Percentiles rank a stretch among this genome's conserved stretches.
Conservation (phyloP, 2,888 invertebrate genomes). For the Cosmia pyralina region DNA sequence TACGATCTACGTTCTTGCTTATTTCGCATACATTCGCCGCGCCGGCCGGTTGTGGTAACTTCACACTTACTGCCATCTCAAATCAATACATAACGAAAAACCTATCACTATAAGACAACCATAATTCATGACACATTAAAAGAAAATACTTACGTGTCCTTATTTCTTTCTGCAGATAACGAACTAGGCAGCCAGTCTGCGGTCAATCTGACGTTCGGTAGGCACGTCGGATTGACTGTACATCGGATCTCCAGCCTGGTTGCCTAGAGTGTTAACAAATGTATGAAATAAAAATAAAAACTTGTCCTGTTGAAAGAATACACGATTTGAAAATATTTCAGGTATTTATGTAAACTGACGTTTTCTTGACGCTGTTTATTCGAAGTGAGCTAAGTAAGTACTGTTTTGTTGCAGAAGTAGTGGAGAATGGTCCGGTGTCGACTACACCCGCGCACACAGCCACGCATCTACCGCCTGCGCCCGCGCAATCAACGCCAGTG, state of each 20-base stretch:
- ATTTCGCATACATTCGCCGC: background rate
- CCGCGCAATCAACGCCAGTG: constrained; percentile 77
- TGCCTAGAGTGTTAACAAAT: constrained; percentile 48
- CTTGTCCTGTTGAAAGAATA: constrained; percentile 45
- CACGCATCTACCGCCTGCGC: constrained; percentile 75
- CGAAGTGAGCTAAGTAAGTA: constrained; percentile 8
- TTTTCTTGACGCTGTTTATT: constrained; percentile 22
- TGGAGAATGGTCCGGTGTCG: constrained; percentile 89
- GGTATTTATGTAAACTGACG: constrained; percentile 52
- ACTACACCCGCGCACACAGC: constrained; percentile 76
- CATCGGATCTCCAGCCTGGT: constrained; percentile 49
- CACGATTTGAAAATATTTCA: constrained; percentile 47
- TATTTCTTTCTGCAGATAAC: constrained; percentile 54
- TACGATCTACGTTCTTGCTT: background rate
- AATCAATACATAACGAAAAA: background rate
- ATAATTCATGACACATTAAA: constrained; percentile 5
- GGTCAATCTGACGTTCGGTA: constrained; percentile 49
- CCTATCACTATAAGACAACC: background rate
- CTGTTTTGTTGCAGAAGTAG: constrained; percentile 83
- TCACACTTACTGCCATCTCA: background rate
- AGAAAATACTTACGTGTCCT: constrained; percentile 45
- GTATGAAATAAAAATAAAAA: constrained; percentile 41
- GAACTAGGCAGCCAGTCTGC: constrained; percentile 57
- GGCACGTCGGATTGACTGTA: constrained; percentile 50
- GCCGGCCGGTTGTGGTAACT: constrained; percentile 13